Evolutionary conservation across 2,797 vertebrate species (phyloP).

Genomic region (Bovichtus diacanthus): DNA sequence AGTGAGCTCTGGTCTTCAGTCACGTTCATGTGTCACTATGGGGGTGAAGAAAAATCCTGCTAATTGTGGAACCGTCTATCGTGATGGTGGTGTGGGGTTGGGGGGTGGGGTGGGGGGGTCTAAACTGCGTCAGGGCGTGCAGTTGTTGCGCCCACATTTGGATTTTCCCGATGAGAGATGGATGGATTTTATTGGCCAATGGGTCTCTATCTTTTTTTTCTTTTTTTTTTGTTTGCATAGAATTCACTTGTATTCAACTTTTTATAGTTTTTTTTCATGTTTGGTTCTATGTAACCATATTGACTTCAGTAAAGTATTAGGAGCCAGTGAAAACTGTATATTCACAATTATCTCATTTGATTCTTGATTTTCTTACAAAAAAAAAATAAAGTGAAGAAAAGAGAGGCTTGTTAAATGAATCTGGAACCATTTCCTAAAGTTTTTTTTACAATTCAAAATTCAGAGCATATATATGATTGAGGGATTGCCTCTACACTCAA

Average conservation of each 20-base stretch:
- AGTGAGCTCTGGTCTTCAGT: constrained; percentile 4
- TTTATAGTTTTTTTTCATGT: neutral
- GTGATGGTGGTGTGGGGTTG: neutral
- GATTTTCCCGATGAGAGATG: constrained; percentile 27
- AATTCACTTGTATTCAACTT: constrained; percentile 18
- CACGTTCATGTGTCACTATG: constrained; percentile 33
- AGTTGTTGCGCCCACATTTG: constrained; percentile 41
- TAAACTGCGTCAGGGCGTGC: constrained; percentile 50
- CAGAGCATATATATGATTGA: no score
- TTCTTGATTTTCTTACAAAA: no score
- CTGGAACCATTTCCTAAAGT: no score
- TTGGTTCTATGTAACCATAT: neutral
- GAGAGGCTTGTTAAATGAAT: no score
- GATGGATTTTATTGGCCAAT: neutral
- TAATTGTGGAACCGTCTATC: constrained; percentile 19
- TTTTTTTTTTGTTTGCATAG: neutral
- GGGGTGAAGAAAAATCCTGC: constrained; percentile 17
- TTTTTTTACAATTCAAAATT: no score
- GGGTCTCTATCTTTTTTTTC: no score
- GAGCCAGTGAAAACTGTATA: no score
- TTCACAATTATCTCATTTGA: no score
- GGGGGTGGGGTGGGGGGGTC: constrained; percentile 2
- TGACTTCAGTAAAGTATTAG: neutral
- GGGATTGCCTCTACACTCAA: no score
- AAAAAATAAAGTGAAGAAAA: no score